Conservation (phyloP, 53 echinoderm and acorn worm genomes). For the Echinometra lucunter region DNA sequence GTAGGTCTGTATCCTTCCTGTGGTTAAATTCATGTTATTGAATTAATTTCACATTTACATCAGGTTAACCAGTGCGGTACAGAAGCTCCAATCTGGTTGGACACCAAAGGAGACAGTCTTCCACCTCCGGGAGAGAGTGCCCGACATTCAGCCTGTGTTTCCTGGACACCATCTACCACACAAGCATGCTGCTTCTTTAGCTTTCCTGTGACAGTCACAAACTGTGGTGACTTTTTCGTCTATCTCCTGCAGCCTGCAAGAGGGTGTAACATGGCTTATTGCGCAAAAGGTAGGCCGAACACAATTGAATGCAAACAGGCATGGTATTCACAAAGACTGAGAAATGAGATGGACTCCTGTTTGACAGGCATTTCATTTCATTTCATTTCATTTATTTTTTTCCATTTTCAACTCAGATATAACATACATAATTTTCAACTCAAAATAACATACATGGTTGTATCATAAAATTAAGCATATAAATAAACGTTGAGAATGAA, state of each 20-base stretch:
- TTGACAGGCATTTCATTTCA: background rate
- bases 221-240: slow-evolving; percentile 96
- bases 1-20: too few species aligned
- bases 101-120: slow-evolving; percentile 81
- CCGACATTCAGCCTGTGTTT: slow-evolving; percentile 79
- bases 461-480: too few species aligned
- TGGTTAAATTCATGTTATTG: too few species aligned
- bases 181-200: slow-evolving; percentile 89
- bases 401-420: too few species aligned
- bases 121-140: slow-evolving; percentile 89
- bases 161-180: slow-evolving; percentile 79
- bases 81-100: slow-evolving; percentile 93
- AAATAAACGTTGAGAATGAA: too few species aligned
- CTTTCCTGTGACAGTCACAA: slow-evolving; percentile 92
- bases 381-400: too few species aligned
- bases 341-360: background rate
- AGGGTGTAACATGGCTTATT: slow-evolving; percentile 96
- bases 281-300: slow-evolving; percentile 78
- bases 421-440: too few species aligned
- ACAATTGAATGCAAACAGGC: background rate
- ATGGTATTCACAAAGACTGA: background rate
- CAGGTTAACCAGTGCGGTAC: slow-evolving; percentile 96
- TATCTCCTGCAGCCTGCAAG: slow-evolving; percentile 90
- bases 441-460: too few species aligned
- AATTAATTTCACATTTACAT: background rate